These are phyloP conservation scores for Diabrotica undecimpunctata DNA, from an alignment of 1,140 invertebrate species.

Conservation along the genomic window DNA sequence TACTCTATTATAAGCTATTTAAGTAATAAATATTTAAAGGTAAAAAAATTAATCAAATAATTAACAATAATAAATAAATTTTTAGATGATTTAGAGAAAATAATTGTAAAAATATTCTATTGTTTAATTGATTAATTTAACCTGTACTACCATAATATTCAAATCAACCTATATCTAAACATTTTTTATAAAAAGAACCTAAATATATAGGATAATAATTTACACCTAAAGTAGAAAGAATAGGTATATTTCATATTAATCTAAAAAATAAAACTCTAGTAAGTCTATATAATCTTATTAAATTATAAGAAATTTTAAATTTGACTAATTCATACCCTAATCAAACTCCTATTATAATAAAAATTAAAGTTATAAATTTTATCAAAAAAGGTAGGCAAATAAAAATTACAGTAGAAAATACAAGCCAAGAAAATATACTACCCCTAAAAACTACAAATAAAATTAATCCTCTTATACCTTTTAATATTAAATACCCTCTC, in stretches of 20 bases:
- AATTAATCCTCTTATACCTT: conserved; percentile 52
- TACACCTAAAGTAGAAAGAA: conserved; percentile 32
- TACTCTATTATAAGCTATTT: too few species aligned
- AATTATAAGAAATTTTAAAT: conserved; percentile 27
- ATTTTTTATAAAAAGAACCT: conserved; percentile 21
- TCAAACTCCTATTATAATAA: conserved; percentile 45
- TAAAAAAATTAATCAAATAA: too few species aligned
- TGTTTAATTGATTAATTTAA: conserved; percentile 13
- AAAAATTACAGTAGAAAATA: conserved; percentile 50
- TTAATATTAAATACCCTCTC: conserved; percentile 49
- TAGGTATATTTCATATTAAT: conserved; percentile 34
- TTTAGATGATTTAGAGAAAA: conserved; percentile 38
- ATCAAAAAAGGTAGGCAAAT: conserved; percentile 50
- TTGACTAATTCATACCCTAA: conserved; percentile 47
- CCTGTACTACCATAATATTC: conserved; percentile 31
- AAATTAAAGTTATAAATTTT: conserved; percentile 49
- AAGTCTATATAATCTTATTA: conserved; percentile 26
- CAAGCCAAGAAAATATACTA: conserved; percentile 47
- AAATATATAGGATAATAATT: conserved; percentile 30
- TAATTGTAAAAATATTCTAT: conserved; percentile 16
- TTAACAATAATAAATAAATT: conserved; percentile 48
- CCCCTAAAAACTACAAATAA: conserved; percentile 51
- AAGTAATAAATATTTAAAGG: too few species aligned
- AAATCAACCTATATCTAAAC: conserved; percentile 33
- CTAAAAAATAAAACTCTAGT: conserved; percentile 39